Percentiles rank a stretch among this genome's conserved stretches.
Evolutionary conservation across 2,797 vertebrate genomes (phyloP).

Genomic region (Crenichthys baileyi): DNA sequence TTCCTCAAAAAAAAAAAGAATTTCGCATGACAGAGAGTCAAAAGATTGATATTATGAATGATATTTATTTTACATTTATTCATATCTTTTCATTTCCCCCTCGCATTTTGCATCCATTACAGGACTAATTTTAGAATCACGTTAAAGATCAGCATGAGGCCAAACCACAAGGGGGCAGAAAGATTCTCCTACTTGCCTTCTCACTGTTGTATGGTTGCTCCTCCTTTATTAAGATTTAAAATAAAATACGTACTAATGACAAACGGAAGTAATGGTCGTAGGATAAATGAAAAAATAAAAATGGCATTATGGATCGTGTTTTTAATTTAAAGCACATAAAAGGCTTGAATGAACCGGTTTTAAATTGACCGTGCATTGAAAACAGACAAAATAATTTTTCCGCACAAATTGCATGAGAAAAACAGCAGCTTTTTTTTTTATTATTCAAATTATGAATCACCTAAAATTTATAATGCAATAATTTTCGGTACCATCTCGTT

Average conservation of each 20-base stretch:
- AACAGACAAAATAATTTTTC: background rate
- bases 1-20: background rate
- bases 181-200: constrained; percentile 26
- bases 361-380: background rate
- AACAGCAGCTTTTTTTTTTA: background rate
- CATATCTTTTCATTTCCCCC: background rate
- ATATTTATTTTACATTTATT: background rate
- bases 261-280: background rate
- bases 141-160: constrained; percentile 5
- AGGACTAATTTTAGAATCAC: constrained; percentile 3
- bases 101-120: background rate
- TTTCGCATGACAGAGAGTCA: background rate
- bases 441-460: background rate
- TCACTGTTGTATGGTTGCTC: constrained; percentile 22
- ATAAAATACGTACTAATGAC: background rate
- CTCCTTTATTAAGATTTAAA: constrained; percentile 26
- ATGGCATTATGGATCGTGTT: background rate
- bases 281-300: background rate
- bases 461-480: too few relatives aligned
- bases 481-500: background rate
- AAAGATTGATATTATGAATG: background rate
- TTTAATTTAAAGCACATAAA: background rate
- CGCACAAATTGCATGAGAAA: background rate
- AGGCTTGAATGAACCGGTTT: background rate
- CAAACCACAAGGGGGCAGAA: constrained; percentile 76